These are phyloP conservation scores for Dufourea novaeangliae DNA, from an alignment of 1,140 invertebrate species.

Conservation along the genomic window DNA sequence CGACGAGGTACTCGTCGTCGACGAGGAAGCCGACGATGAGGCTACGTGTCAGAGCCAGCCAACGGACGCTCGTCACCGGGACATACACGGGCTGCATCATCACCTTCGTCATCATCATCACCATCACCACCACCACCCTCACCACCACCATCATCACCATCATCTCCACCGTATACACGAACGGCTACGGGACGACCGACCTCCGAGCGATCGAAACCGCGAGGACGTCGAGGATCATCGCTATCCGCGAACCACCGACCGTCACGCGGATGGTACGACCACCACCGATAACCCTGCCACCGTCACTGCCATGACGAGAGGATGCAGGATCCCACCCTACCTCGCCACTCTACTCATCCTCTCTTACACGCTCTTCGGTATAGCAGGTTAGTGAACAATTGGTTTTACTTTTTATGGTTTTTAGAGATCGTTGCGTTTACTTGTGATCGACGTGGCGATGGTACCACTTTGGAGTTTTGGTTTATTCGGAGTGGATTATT, in stretches of 20 bases:
- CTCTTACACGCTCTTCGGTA: constrained; percentile 76
- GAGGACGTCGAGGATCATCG: constrained; percentile 25
- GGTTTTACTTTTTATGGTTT: too few relatives aligned
- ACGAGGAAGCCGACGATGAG: constrained; percentile 44
- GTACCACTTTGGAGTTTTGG: too few relatives aligned
- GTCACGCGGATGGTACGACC: constrained; percentile 27
- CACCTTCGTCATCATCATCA: constrained; percentile 24
- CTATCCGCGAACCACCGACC: constrained; percentile 28
- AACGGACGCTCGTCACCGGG: constrained; percentile 11
- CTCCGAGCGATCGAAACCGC: constrained; percentile 21
- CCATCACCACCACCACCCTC: constrained; percentile 30
- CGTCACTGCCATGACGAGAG: constrained; percentile 65
- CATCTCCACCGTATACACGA: constrained; percentile 29
- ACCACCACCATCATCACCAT: constrained; percentile 25
- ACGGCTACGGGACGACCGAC: constrained; percentile 46
- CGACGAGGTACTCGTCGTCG: constrained; percentile 27
- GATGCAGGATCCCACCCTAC: constrained; percentile 75
- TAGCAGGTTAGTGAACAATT: constrained; percentile 73
- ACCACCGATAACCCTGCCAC: constrained; percentile 37
- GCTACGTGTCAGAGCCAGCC: constrained; percentile 14
- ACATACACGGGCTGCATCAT: constrained; percentile 24
- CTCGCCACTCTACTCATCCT: constrained; percentile 77
- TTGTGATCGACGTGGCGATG: too few relatives aligned
- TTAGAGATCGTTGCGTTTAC: too few relatives aligned
- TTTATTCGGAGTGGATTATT: too few relatives aligned